Base-by-base conservation (phyloP, 2,888 invertebrate genomes). In the Quadroppia sp. region DNA sequence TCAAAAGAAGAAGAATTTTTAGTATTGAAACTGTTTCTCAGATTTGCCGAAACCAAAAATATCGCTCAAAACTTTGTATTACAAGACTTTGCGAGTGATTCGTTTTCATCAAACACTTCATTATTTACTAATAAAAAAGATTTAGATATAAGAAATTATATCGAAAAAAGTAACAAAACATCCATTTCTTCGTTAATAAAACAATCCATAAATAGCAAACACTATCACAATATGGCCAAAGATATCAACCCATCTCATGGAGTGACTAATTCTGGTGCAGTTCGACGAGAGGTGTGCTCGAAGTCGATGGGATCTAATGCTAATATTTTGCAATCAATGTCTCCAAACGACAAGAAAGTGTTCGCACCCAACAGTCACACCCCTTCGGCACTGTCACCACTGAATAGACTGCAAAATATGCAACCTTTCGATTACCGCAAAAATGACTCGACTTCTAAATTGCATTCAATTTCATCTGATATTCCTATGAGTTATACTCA, bases 341-440 rank as follows among this genome's bases (percentile, higher is more conserved):
- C 67, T 7, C 42, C 67, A 13, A 67, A 67, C 25, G 67, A 67
- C 1, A 67, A 42, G 36, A 67, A 67, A 32, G 11, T 15, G n/a
- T 61, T 61, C 7, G 1, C 9, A 7, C n/a, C 20, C 40, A 42
- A 40, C 20, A 67, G 40, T 42, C 40, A 67, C 40, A 81, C 88
- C 83, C 87, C 88, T 59, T 82, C 87, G 32, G 87, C 87, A 77
- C 86, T 87, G 40, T 90, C 91, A 13, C 94, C 95, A 2, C 85
- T 95, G 77, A 93, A 90, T 82, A 88, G 92, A 80, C 85, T 95
- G 69, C 94, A 94, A 84, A 94, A 90, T 80, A 94, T 96, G 94
- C 94, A 95, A 81, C 94, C 95, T 0, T 94, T 94, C 82, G 94
- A 95, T 82, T 94, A 91, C 81, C 88, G 94, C 40, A 92, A 70